phyloP scores from a whole-genome alignment of 2,797 vertebrate species.

The Peromyscus nudipes region DNA sequence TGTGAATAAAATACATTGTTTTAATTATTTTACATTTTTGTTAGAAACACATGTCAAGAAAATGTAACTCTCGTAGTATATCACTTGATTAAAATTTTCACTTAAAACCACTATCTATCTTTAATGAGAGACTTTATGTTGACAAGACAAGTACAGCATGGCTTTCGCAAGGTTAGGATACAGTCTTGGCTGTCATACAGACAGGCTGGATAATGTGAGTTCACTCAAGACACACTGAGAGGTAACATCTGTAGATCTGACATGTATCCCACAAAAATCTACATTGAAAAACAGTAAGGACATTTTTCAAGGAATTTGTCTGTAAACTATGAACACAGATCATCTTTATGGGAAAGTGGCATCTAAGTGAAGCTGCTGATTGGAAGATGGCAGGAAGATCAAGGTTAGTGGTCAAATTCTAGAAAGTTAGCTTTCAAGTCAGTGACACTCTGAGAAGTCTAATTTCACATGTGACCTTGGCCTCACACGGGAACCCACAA shows the following conservation, averaged over 20 bases:
- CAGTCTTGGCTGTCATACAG: neutral
- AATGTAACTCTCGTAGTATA: neutral
- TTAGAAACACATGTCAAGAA: neutral
- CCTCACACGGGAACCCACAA: neutral
- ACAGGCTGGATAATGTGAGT: neutral
- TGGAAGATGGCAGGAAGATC: neutral
- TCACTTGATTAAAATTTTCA: neutral
- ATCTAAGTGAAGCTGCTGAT: neutral
- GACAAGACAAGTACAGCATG: neutral
- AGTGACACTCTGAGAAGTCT: neutral
- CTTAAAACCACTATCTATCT: neutral
- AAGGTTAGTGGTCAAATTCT: neutral
- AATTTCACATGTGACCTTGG: neutral
- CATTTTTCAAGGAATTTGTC: neutral
- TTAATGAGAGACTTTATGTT: constrained; percentile 5
- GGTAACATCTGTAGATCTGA: neutral
- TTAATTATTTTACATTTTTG: neutral
- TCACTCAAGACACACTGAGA: neutral
- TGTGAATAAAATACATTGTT: neutral
- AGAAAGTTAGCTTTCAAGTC: neutral
- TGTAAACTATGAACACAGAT: neutral
- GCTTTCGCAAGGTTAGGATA: neutral
- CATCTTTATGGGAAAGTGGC: neutral
- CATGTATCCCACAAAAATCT: neutral
- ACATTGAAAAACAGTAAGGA: neutral